phyloP scores from a whole-genome alignment of 2,797 vertebrate species.

The Chelmon rostratus region DNA sequence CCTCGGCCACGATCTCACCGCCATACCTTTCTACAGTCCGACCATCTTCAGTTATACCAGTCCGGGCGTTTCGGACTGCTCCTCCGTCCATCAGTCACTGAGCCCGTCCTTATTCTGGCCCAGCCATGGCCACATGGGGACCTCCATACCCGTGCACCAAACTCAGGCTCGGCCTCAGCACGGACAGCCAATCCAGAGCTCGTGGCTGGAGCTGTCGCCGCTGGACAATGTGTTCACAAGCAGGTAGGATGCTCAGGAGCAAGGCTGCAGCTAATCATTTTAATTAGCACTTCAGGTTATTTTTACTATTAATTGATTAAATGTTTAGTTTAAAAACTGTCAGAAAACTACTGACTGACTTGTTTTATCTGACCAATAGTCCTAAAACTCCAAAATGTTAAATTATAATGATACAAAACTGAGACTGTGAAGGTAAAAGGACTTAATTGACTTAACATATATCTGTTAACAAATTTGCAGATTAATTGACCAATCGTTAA shows the following conservation, averaged over 20 bases:
- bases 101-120: slow-evolving; percentile 90
- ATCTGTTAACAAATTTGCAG: not conserved
- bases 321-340: not conserved
- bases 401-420: not conserved
- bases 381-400: not conserved
- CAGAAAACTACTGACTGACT: not conserved
- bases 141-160: slow-evolving; percentile 87
- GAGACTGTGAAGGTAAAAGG: too few species aligned
- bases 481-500: not conserved
- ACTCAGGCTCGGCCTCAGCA: slow-evolving; percentile 86
- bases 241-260: slow-evolving; percentile 85
- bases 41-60: slow-evolving; percentile 89
- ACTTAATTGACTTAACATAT: not conserved
- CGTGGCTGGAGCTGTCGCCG: slow-evolving; percentile 87
- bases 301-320: not conserved
- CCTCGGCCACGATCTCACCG: slow-evolving; percentile 87
- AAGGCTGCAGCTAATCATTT: not conserved
- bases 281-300: not conserved
- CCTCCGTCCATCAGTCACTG: slow-evolving; percentile 82
- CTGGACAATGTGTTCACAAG: slow-evolving; percentile 79
- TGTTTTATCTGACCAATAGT: too few species aligned
- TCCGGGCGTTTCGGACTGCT: slow-evolving; percentile 81
- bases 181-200: slow-evolving; percentile 84
- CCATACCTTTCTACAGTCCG: slow-evolving; percentile 91
- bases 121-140: slow-evolving; percentile 83